Base-by-base conservation (phyloP, 2,888 invertebrate species). In the Eledone cirrhosa region DNA sequence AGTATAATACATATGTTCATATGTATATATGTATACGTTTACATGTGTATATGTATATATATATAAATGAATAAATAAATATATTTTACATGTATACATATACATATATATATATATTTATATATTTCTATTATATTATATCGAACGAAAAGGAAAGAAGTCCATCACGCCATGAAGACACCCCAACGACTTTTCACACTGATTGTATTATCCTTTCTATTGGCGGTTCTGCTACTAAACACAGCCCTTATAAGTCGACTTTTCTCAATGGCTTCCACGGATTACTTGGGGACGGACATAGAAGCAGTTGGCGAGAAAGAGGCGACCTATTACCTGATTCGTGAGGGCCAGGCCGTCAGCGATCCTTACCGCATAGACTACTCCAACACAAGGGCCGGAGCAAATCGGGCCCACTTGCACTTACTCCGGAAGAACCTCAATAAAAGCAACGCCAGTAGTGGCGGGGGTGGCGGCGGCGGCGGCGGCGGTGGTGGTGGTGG, bases 361-460 rank as follows among this genome's bases (percentile, higher is more conserved):
- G 67, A 67, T 27, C 67, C 67, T 24, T 67, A 67, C 24, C 67
- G 67, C 14, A 67, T 67, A 16, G 67, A 67, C 24, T 67, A 67
- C 31, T 27, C 67, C 24, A 67, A 67, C 67, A 67, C 41, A 24
- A 48, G 75, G 19, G 24, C 74, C 74, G 78, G 78, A 5, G 53
- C 75, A n/a, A 74, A 75, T n/a, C 48, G 67, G n/a, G 78, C 78
- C 29, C 78, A 79, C 22, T 47, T 76, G 22, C 63, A 59, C 24
- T 41, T 79, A 8, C 75, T 74, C 16, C 29, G 78, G 41, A 79
- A 79, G 33, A 59, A 79, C 47, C 74, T 76, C 27, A 74, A 79
- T 63, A 76, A 79, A 27, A 79, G 78, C 29, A 79, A 79, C 63
- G 72, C 72, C 22, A 79, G 33, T 24, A 79, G 78, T 31, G 78